These are phyloP conservation scores for Bryconaethiops microstoma DNA, from an alignment of 2,797 vertebrate species.

Conservation along the genomic window DNA sequence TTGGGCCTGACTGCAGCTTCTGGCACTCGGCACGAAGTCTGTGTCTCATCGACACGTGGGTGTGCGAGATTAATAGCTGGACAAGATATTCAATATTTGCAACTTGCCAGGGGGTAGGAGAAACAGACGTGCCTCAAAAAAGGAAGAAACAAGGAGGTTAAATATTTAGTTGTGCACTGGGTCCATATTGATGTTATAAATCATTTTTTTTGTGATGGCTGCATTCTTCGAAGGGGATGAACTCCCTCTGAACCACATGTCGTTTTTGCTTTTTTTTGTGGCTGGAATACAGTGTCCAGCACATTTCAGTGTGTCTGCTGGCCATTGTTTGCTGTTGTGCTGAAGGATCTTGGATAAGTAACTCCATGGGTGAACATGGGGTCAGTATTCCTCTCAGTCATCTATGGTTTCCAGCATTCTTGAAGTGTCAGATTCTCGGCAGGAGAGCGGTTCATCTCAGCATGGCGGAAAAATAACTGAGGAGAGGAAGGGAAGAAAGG, in stretches of 20 bases:
- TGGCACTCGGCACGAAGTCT: slow-evolving; percentile 53
- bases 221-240: slow-evolving; percentile 25
- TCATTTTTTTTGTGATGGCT: slow-evolving; percentile 30
- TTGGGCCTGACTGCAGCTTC: slow-evolving; percentile 44
- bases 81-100: slow-evolving; percentile 59
- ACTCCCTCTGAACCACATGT: slow-evolving; percentile 8
- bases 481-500: not conserved
- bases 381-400: not conserved
- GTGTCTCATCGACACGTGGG: slow-evolving; percentile 51
- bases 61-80: slow-evolving; percentile 64
- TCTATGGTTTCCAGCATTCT: slow-evolving; percentile 21
- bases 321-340: slow-evolving; percentile 13
- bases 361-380: slow-evolving; percentile 12
- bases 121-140: slow-evolving; percentile 33
- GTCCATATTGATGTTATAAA: slow-evolving; percentile 43
- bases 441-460: slow-evolving; percentile 1
- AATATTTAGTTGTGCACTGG: slow-evolving; percentile 54
- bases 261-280: not conserved
- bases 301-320: not conserved
- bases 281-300: not conserved
- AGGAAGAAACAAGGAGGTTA: slow-evolving; percentile 19
- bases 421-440: slow-evolving; percentile 27
- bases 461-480: not conserved
- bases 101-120: slow-evolving; percentile 44
- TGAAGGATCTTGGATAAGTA: slow-evolving; percentile 29